Conservation (phyloP, 2,113 vertebrate species). For the Oreochromis aureus region DNA sequence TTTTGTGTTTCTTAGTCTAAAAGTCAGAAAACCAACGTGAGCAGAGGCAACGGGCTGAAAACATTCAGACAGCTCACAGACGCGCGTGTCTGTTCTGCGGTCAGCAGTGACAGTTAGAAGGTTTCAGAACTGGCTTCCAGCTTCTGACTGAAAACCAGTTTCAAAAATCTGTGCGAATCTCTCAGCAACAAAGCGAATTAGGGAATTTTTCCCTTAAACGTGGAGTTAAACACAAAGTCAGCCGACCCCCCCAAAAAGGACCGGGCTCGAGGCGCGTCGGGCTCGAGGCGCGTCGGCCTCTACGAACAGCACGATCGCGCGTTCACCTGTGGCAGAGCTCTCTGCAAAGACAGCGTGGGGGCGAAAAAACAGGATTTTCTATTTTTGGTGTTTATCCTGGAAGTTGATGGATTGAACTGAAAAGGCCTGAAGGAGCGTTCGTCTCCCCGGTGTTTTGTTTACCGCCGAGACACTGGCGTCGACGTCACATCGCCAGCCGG, state of each 20-base stretch:
- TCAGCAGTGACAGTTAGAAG: rapidly evolving
- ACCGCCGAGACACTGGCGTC: background rate
- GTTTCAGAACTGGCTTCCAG: background rate
- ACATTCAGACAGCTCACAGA: background rate
- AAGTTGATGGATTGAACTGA: constrained; percentile 36
- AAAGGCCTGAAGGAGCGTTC: background rate
- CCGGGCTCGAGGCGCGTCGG: background rate
- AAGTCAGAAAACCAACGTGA: background rate
- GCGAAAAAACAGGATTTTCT: background rate
- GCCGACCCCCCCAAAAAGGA: background rate
- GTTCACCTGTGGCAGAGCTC: background rate
- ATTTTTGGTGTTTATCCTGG: constrained; percentile 26
- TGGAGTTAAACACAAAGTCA: background rate
- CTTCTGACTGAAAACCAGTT: background rate
- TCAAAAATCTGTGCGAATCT: background rate
- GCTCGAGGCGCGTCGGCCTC: background rate
- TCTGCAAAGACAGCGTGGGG: background rate
- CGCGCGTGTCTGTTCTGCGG: too few relatives aligned
- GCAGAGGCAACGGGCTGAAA: background rate
- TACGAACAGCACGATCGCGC: background rate
- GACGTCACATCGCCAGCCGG: background rate
- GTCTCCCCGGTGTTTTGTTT: background rate
- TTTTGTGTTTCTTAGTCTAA: background rate
- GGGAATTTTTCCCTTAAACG: background rate
- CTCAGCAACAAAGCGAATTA: background rate